Percentiles rank a stretch among this genome's conserved stretches.
These are phyloP conservation scores for Cyclina sinensis DNA, from an alignment of 1,140 invertebrate genomes.

Conservation along the genomic window DNA sequence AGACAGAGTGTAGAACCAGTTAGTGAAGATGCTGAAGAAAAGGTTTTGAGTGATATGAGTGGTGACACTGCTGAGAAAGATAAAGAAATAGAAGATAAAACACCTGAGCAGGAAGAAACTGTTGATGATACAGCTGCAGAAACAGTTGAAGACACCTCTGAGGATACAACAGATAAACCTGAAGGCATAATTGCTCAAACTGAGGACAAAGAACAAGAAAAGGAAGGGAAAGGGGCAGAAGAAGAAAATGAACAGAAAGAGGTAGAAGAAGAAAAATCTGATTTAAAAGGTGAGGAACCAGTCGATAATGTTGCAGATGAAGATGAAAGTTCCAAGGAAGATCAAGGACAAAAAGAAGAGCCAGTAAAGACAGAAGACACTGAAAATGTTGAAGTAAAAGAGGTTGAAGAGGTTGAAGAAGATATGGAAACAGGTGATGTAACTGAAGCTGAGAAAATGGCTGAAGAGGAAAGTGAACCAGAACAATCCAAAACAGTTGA, in stretches of 20 bases:
- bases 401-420: constrained; percentile 27
- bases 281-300: background rate
- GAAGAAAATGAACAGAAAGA: background rate
- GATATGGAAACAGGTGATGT: background rate
- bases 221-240: background rate
- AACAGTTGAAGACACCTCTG: background rate
- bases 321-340: constrained; percentile 9
- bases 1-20: background rate
- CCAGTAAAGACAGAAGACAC: background rate
- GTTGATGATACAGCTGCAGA: background rate
- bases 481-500: background rate
- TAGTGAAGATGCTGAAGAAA: background rate
- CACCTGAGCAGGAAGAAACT: background rate
- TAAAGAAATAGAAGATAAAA: constrained; percentile 11
- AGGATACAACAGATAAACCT: background rate
- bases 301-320: background rate
- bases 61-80: background rate
- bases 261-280: background rate
- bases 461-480: background rate
- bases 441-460: background rate
- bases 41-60: background rate
- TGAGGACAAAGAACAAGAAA: background rate
- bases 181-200: background rate
- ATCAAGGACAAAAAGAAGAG: background rate
- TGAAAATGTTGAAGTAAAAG: background rate